These are phyloP conservation scores for Spodoptera picta DNA, from an alignment of 2,888 invertebrate species.

Conservation along the genomic window DNA sequence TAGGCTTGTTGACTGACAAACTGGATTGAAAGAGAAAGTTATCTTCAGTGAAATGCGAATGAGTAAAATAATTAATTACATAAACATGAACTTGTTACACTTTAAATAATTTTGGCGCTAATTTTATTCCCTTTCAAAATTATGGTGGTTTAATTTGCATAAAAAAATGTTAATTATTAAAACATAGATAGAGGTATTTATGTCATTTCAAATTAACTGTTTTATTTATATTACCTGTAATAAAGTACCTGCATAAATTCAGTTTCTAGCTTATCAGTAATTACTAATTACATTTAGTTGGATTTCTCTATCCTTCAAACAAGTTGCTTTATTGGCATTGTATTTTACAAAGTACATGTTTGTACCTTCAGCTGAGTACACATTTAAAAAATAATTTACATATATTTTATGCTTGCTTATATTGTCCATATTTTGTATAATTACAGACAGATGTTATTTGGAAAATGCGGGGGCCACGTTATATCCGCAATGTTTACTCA, in stretches of 20 bases:
- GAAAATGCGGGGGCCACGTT: constrained; percentile 97
- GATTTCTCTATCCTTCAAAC: constrained; percentile 48
- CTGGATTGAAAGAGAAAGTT: constrained; percentile 24
- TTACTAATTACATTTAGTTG: constrained; percentile 2
- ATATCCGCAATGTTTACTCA: constrained; percentile 93
- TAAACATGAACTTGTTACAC: too few relatives aligned
- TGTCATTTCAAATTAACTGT: too few relatives aligned
- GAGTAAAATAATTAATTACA: too few relatives aligned
- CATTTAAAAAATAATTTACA: constrained; percentile 4
- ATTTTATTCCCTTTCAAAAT: too few relatives aligned
- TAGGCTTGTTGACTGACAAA: background rate
- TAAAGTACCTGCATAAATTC: background rate
- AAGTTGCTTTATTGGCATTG: constrained; percentile 5
- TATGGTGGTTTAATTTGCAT: too few relatives aligned
- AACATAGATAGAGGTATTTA: too few relatives aligned
- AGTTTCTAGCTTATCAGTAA: constrained; percentile 1
- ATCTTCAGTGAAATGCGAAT: too few relatives aligned
- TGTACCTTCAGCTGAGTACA: constrained; percentile 19
- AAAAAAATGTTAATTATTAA: too few relatives aligned
- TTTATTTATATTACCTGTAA: too few relatives aligned
- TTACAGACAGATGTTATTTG: constrained; percentile 92
- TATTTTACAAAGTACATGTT: background rate
- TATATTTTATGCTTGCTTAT: background rate
- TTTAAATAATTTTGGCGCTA: too few relatives aligned
- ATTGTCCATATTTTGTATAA: constrained; percentile 13